Percentiles rank a stretch among this genome's conserved stretches.
Evolutionary conservation across 1,140 invertebrate species (phyloP).

Genomic region (Globodera ellingtonae): DNA sequence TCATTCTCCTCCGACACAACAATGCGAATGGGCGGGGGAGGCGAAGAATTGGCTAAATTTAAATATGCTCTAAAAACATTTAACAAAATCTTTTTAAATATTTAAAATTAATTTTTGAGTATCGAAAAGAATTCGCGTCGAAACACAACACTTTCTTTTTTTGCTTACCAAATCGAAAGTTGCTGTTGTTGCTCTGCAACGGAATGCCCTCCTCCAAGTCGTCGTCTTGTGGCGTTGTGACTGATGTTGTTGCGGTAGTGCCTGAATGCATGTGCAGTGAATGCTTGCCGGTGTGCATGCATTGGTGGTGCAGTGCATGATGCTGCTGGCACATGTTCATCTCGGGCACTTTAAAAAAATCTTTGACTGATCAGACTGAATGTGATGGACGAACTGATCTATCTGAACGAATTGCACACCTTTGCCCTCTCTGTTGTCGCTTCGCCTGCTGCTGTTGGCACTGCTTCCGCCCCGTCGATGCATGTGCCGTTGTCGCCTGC

Average conservation of each 20-base stretch:
- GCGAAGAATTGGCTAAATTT: background rate
- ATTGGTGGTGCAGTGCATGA: background rate
- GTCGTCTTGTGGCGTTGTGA: background rate
- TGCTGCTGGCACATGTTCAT: constrained; percentile 6
- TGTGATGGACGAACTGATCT: background rate
- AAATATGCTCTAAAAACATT: background rate
- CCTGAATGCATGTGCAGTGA: background rate
- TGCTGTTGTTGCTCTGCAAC: constrained; percentile 6
- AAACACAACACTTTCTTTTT: too few species aligned
- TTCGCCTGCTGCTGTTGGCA: background rate
- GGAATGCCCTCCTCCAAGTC: constrained; percentile 2
- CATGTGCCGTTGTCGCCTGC: background rate
- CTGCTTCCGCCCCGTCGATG: background rate
- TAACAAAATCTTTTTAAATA: background rate
- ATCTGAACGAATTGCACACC: background rate
- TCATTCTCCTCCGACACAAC: constrained; percentile 14
- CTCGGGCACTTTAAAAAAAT: constrained; percentile 8
- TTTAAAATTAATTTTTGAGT: too few species aligned
- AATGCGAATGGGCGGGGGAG: constrained; percentile 16
- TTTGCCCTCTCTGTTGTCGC: background rate
- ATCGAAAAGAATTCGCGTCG: too few species aligned
- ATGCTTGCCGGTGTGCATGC: background rate
- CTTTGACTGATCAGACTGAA: background rate
- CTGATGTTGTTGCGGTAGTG: background rate
- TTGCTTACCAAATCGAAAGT: background rate